Evolutionary conservation across 2,797 vertebrate species (phyloP), one percentile per base, ranked within the genome.

Genomic region (Gastrophryne carolinensis): DNA sequence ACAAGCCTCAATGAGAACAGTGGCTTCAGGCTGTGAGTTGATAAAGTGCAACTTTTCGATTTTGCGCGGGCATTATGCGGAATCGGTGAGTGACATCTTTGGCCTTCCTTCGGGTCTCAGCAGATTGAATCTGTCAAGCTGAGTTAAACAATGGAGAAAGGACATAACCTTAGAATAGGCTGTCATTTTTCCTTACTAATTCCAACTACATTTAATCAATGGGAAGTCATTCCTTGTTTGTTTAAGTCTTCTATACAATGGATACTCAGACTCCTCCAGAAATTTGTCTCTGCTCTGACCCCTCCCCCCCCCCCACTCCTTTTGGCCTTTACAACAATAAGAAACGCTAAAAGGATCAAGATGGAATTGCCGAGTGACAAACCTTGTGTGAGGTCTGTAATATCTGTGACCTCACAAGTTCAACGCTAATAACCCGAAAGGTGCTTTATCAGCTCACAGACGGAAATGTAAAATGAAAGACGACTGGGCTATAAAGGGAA

Each of bases 181-280:
- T 86, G 86, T 84, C 89, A 90, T 90, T 92, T 91, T 90, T 83
- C 58, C 77, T 65, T 83, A 82, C 90, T 93, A 87, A 87, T 93
- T 94, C 91, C 92, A 93, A 93, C 90, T 90, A 86, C 88, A 84
- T 93, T 93, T 93, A 94, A 94, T 95, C 94, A 93, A 91, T 91
- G 90, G 26, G 89, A 91, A 92, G 92, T 91, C 90, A 93, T 92
- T 90, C 90, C 84, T 91, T 88, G 87, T 92, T 94, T 95, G 92
- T 94, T 94, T 89, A 92, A 89, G 87, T 86, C 79, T 86, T 81
- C 81, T 86, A 87, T 82, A 79, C 79, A 82, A 81, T 9, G 30
- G 81, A 86, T 86, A 82, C 83, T 78, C 79, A 84, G 78, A 81
- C 81, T 84, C 85, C 81, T 89, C 82, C 88, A 87, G 83, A 54